phyloP scores from a whole-genome alignment of 2,113 vertebrate species.

The Prochilodus magdalenae region DNA sequence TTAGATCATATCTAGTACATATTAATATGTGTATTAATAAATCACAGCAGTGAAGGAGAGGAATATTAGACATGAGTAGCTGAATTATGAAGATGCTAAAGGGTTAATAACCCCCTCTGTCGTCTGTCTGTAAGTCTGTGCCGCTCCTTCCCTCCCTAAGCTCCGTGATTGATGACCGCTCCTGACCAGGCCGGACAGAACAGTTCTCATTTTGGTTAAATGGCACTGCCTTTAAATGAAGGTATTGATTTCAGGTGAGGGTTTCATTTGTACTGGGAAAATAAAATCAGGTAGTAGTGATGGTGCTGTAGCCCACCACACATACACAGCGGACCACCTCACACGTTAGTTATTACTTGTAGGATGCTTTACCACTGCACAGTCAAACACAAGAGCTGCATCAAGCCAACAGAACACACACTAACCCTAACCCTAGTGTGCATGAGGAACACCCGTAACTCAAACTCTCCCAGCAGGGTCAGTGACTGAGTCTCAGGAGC shows the following conservation, averaged over 20 bases:
- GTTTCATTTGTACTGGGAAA: conserved; percentile 99
- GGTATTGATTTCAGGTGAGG: conserved; percentile 99
- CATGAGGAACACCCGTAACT: too few relatives aligned
- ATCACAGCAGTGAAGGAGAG: too few relatives aligned
- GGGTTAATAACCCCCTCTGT: conserved; percentile 51
- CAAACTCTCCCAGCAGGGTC: too few relatives aligned
- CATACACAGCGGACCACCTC: not conserved
- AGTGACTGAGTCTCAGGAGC: too few relatives aligned
- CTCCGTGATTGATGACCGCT: conserved; percentile 93
- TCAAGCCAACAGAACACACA: too few relatives aligned
- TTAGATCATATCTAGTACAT: too few relatives aligned
- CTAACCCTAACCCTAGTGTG: too few relatives aligned
- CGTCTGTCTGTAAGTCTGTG: conserved; percentile 97
- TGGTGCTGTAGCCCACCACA: conserved; percentile 23
- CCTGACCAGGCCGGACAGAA: conserved; percentile 95
- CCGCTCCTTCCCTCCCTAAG: conserved; percentile 79
- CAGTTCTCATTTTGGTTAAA: conserved; percentile 99
- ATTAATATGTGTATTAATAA: not conserved
- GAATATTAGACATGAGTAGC: not conserved
- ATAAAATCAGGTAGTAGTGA: conserved; percentile 94
- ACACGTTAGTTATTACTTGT: too few relatives aligned
- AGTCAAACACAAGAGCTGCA: too few relatives aligned
- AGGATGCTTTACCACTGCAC: too few relatives aligned
- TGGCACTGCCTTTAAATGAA: conserved; percentile 97
- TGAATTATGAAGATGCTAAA: not conserved